A percentile compares a stretch with the other conserved stretches of the same genome.
phyloP scores from a whole-genome alignment of 1,140 invertebrate genomes.

The Pseudobourletiella spinata region DNA sequence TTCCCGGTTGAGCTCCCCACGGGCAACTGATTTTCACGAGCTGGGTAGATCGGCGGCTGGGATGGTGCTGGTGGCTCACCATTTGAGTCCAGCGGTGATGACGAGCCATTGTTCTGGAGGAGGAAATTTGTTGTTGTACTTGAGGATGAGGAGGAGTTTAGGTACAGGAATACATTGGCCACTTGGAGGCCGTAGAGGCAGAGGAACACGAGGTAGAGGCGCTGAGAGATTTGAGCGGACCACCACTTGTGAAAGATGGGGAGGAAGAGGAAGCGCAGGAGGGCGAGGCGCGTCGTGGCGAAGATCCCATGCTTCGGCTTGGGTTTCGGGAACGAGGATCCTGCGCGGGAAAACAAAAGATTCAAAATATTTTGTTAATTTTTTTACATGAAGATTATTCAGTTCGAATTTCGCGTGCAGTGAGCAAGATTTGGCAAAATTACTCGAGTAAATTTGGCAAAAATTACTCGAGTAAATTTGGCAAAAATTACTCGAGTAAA shows the following conservation, averaged over 20 bases:
- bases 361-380: too few species aligned
- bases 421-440: too few species aligned
- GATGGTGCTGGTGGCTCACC: too few species aligned
- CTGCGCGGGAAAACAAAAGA: constrained; percentile 47
- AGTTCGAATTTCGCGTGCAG: too few species aligned
- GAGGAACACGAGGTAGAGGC: constrained; percentile 61
- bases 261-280: constrained; percentile 67
- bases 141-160: constrained; percentile 38
- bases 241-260: constrained; percentile 79
- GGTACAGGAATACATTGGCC: constrained; percentile 56
- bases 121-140: too few species aligned
- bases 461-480: too few species aligned
- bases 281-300: constrained; percentile 66
- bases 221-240: constrained; percentile 70
- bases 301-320: constrained; percentile 81
- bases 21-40: neutral
- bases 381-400: too few species aligned
- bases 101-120: too few species aligned
- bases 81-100: too few species aligned
- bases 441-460: too few species aligned
- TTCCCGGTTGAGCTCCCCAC: neutral
- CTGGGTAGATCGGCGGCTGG: neutral
- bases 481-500: too few species aligned
- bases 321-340: constrained; percentile 85
- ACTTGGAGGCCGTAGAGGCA: constrained; percentile 67